A percentile compares a stretch with the other conserved stretches of the same genome.
phyloP scores from a whole-genome alignment of 2,113 vertebrate species.

The Calypte anna region DNA sequence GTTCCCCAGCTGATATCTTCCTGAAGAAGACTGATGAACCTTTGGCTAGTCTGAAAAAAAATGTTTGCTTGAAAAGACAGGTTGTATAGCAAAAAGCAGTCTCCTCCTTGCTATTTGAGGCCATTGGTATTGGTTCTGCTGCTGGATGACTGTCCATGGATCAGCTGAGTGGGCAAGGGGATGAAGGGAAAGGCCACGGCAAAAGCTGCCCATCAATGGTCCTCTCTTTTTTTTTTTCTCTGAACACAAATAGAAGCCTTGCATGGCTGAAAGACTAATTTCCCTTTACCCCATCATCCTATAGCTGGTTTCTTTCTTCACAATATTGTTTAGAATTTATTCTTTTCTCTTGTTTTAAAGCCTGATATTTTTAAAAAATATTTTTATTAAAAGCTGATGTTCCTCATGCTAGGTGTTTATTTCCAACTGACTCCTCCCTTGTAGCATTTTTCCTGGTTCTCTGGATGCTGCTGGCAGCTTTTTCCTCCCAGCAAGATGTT shows the following conservation, averaged over 20 bases:
- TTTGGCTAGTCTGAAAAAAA: neutral
- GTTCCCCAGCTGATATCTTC: neutral
- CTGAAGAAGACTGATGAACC: neutral
- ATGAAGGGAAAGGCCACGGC: neutral
- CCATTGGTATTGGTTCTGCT: neutral
- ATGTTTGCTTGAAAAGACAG: neutral
- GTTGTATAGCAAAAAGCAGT: neutral
- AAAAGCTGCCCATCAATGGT: neutral
- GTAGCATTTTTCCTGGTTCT: neutral
- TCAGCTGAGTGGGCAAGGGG: neutral
- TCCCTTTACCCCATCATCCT: neutral
- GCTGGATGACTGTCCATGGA: neutral
- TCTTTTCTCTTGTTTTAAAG: neutral
- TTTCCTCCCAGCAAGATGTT: neutral
- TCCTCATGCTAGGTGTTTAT: neutral
- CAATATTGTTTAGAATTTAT: neutral
- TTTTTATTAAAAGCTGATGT: neutral
- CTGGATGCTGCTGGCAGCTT: neutral
- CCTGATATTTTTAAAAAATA: too few relatives aligned
- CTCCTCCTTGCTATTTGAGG: neutral
- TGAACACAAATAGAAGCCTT: neutral
- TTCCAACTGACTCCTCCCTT: neutral
- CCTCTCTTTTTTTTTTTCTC: neutral
- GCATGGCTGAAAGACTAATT: neutral
- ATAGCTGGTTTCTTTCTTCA: neutral